Percentiles rank a stretch among this genome's conserved stretches.
phyloP scores from a whole-genome alignment of 2,113 vertebrate species.

The Pelodiscus sinensis region DNA sequence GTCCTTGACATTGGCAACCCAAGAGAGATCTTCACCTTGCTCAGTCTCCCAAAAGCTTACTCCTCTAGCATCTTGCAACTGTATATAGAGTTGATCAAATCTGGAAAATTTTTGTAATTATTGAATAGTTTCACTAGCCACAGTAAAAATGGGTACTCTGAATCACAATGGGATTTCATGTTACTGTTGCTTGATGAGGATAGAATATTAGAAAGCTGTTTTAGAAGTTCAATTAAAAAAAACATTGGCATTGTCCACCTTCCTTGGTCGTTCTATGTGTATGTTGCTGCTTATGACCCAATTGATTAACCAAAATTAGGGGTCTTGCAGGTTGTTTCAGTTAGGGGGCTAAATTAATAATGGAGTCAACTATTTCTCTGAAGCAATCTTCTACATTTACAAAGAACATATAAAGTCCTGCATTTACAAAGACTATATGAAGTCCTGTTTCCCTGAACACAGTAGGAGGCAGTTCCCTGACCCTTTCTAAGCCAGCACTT shows the following conservation, averaged over 20 bases:
- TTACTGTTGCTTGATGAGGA: background rate
- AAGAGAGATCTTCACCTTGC: background rate
- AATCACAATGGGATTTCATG: background rate
- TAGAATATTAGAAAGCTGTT: background rate
- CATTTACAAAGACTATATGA: too few species aligned
- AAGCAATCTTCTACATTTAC: background rate
- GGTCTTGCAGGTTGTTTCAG: background rate
- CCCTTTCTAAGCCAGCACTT: rapidly evolving
- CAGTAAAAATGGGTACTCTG: background rate
- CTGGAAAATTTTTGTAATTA: background rate
- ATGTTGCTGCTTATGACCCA: background rate
- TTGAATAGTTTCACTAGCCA: background rate
- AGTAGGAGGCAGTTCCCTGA: background rate
- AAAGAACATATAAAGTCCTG: too few species aligned
- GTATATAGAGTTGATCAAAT: background rate
- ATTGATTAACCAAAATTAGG: background rate
- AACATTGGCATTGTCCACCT: background rate
- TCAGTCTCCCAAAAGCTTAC: background rate
- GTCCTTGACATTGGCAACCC: background rate
- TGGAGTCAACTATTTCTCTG: background rate
- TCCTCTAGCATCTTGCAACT: background rate
- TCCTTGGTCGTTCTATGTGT: background rate
- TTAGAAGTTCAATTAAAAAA: background rate
- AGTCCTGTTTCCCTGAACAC: too few species aligned
- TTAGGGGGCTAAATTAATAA: background rate